These are phyloP conservation scores for Archips crataeganus DNA, from an alignment of 2,888 invertebrate genomes.

Conservation along the genomic window DNA sequence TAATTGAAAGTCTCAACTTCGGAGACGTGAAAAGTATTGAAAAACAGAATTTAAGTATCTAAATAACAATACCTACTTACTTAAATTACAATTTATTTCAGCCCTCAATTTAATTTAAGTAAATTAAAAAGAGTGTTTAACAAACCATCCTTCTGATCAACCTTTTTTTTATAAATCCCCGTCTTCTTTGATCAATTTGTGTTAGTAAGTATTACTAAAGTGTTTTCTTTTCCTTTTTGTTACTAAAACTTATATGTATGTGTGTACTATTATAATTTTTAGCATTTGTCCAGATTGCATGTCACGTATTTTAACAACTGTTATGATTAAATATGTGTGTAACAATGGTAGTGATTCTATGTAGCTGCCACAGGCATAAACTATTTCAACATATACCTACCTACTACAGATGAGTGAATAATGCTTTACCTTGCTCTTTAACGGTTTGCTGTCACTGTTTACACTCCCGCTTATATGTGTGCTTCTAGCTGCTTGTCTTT, in stretches of 20 bases:
- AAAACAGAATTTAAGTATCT: too few relatives aligned
- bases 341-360: conserved; percentile 46
- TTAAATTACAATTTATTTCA: not conserved
- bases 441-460: conserved; percentile 44
- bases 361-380: conserved; percentile 51
- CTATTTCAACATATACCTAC: conserved; percentile 42
- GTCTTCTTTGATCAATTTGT: conserved; percentile 1
- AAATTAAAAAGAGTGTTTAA: not conserved
- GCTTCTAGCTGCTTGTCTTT: conserved; percentile 64
- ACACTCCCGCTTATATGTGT: conserved; percentile 45
- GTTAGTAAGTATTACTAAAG: not conserved
- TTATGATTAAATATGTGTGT: conserved; percentile 27
- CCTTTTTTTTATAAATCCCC: not conserved
- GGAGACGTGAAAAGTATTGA: not conserved
- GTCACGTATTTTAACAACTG: conserved; percentile 38
- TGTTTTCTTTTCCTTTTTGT: not conserved
- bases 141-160: not conserved
- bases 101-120: too few relatives aligned
- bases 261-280: conserved; percentile 1
- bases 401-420: conserved; percentile 50
- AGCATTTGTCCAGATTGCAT: conserved; percentile 25
- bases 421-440: conserved; percentile 52
- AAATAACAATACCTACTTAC: not conserved
- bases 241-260: not conserved
- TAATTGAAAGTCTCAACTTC: not conserved